Evolutionary conservation across 2,797 vertebrate species (phyloP).

Genomic region (Momotus momota): DNA sequence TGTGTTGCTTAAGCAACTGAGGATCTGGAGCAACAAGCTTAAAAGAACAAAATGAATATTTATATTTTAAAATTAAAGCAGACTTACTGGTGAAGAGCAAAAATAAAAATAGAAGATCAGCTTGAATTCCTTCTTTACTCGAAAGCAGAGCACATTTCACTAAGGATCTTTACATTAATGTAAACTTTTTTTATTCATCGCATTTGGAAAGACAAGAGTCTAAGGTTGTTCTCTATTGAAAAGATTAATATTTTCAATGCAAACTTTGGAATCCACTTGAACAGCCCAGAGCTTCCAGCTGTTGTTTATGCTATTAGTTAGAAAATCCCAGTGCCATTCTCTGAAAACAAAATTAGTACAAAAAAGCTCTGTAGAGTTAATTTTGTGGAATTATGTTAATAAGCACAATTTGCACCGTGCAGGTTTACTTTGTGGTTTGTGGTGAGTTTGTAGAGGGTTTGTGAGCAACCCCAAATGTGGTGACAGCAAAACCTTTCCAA

Average conservation of each 20-base stretch:
- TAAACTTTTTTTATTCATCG: neutral
- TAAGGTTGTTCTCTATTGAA: slow-evolving; percentile 20
- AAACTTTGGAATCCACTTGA: slow-evolving; percentile 61
- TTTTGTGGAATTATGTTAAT: slow-evolving; percentile 76
- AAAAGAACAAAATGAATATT: neutral
- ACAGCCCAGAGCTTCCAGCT: slow-evolving; percentile 52
- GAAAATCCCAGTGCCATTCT: slow-evolving; percentile 65
- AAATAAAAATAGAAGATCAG: neutral
- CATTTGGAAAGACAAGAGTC: slow-evolving; percentile 20
- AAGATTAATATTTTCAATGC: slow-evolving; percentile 71
- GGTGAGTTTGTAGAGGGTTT: slow-evolving; percentile 79
- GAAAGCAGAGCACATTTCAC: neutral
- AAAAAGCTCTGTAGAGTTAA: slow-evolving; percentile 59
- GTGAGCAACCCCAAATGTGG: slow-evolving; percentile 74
- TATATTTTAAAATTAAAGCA: neutral
- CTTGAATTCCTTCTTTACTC: neutral
- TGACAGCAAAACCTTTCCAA: slow-evolving; percentile 73
- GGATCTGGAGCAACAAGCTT: neutral
- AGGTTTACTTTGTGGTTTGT: slow-evolving; percentile 80
- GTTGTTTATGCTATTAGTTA: slow-evolving; percentile 64
- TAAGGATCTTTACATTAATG: neutral
- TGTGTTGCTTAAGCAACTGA: neutral
- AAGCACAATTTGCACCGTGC: slow-evolving; percentile 65
- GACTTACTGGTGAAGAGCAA: neutral
- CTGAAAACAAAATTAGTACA: slow-evolving; percentile 53